Evolutionary conservation across 2,113 vertebrate genomes (phyloP), one percentile per base, ranked within the genome.

Genomic region (Crypturellus undulatus): DNA sequence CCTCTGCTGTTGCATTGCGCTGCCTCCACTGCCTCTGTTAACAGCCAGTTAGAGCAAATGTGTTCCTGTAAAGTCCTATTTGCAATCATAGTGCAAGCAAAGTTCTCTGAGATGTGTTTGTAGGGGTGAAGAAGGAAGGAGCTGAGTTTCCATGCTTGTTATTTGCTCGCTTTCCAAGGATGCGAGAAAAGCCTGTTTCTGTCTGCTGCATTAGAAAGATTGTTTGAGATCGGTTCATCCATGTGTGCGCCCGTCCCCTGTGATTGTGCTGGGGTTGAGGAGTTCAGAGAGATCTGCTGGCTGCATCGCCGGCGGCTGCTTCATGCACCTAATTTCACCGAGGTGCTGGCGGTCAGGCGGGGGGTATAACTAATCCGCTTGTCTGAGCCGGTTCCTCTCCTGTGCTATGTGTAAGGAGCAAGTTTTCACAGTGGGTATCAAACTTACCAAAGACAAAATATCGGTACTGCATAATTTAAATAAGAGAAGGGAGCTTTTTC

Each of bases 321-420:
- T 10, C 54, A 49, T 70, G 60, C 60, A 40, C 79, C 87, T 45
- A 5, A 3, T 92, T 81, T 71, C 72, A 40, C 34, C 0, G 0
- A 85, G 84, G 69, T 86, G 45, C 87, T 72, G 72, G 45, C 84
- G 89, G 70, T 93, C 84, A 77, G n/a, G 76, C 76, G 73, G 51
- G 72, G 75, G 0, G 0, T 25, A 24, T 78, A 0, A 1, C 18
- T 69, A 81, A 85, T 89, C 80, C 69, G 42, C 64, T 89, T 79
- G 28, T 47, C 63, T 79, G 75, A 92, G 63, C 28, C 24, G 11
- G 42, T 90, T 84, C 26, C 83, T 54, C 51, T 93, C 58, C 69
- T 60, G 67, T 47, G 36, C 25, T 93, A 60, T 58, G 69, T 60
- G 1, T n/a, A 45, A n/a, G 43, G n/a, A 34, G 54, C 0, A 36